phyloP scores from a whole-genome alignment of 2,888 invertebrate species.

The Gerris lacustris region DNA sequence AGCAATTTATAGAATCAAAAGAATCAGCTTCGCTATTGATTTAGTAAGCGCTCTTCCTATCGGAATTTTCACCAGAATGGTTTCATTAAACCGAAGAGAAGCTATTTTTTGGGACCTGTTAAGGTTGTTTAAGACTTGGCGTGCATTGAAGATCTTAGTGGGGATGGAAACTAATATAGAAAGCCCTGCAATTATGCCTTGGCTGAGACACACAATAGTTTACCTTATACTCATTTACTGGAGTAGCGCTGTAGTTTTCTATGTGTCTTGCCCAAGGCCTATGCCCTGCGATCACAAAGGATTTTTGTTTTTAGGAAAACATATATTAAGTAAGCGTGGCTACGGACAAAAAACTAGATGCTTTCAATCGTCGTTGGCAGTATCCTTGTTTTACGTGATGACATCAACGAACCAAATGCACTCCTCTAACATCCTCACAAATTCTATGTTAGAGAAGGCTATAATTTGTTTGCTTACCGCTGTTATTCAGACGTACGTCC shows the following conservation, averaged over 20 bases:
- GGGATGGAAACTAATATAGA: background rate
- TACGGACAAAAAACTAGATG: background rate
- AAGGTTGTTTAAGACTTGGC: slow-evolving; percentile 6
- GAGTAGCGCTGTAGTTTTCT: background rate
- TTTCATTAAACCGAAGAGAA: background rate
- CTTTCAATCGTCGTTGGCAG: background rate
- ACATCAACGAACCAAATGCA: background rate
- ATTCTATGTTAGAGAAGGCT: background rate
- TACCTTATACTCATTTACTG: background rate
- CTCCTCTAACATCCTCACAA: background rate
- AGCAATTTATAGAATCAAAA: background rate
- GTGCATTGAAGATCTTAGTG: background rate
- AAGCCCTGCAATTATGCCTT: background rate
- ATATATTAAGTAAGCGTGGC: background rate
- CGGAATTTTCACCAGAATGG: background rate
- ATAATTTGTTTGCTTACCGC: background rate
- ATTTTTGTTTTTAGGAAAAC: background rate
- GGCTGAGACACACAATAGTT: background rate
- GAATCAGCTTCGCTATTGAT: background rate
- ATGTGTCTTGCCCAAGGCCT: background rate
- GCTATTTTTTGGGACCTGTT: background rate
- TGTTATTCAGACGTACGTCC: background rate
- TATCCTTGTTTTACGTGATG: background rate
- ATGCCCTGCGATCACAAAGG: background rate
- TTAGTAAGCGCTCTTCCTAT: background rate